These are phyloP conservation scores for Myrmecobius fasciatus DNA, from an alignment of 2,113 vertebrate genomes.

Conservation along the genomic window DNA sequence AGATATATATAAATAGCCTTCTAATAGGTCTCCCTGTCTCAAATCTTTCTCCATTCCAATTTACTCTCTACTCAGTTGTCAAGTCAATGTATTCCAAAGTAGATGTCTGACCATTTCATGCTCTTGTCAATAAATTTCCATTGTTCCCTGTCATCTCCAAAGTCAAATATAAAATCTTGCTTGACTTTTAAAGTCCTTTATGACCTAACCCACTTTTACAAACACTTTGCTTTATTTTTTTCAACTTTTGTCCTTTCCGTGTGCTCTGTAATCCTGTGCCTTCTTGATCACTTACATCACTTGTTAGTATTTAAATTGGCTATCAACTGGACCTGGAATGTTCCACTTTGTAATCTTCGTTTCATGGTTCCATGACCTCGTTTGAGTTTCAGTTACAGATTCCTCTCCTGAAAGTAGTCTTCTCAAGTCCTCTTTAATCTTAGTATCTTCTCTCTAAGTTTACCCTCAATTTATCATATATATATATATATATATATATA, in stretches of 20 bases:
- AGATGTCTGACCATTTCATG: neutral
- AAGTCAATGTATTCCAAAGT: neutral
- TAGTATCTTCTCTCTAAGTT: neutral
- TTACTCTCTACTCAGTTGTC: neutral
- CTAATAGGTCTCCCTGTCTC: neutral
- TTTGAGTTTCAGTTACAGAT: neutral
- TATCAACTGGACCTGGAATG: neutral
- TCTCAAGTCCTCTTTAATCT: too few species aligned
- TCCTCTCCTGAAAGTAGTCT: too few species aligned
- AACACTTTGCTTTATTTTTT: neutral
- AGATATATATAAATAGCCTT: neutral
- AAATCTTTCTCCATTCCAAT: neutral
- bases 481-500: too few species aligned
- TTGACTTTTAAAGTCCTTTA: neutral
- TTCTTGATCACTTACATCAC: neutral
- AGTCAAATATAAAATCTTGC: neutral
- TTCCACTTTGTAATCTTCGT: neutral
- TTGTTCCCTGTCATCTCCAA: neutral
- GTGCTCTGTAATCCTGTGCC: neutral
- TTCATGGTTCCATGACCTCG: neutral
- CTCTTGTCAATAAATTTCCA: neutral
- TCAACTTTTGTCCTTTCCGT: neutral
- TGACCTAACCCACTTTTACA: neutral
- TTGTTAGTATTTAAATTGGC: neutral
- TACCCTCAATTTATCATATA: neutral